Base-by-base conservation (phyloP, 2,888 invertebrate genomes). In the Apantesis nais region DNA sequence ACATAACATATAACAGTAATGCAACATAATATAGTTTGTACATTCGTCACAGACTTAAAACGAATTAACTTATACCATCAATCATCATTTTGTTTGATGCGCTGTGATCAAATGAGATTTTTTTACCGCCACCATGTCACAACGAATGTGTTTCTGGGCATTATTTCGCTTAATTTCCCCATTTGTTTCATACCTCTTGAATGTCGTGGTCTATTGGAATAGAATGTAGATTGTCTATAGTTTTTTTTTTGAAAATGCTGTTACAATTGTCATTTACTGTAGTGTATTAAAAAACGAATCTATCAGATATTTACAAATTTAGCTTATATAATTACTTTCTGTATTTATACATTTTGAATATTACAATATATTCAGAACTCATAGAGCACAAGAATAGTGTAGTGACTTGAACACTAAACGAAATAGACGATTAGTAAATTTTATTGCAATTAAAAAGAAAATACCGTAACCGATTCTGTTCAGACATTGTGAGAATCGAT, bases 41-140 rank as follows among this genome's bases (percentile, higher is more conserved):
- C 81, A 87, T 88, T 88, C 85, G 81, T 85, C 84, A 85, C 86
- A 86, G 74, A 65, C 60, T 68, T 73, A 74, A 72, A 68, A 75
- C 76, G 73, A 79, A 83, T 80, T 81, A 78, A 76, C 76, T 74
- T 65, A 44, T 71, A 62, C 74, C 87, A 91, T 91, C 90, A 86
- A 90, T 91, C 90, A 90, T 90, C 88, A 89, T 90, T 88, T 87
- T 78, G 82, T 85, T 82, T 84, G 87, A 84, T 87, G 86, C 83
- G 83, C 80, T 88, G 89, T 90, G 89, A 90, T 82, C 83, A 82
- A 82, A 82, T 80, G 88, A 83, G 87, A 85, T 90, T 90, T 89
- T 87, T 83, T 80, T 77, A 76, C 74, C 77, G 72, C 78, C 83
- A 67, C 69, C 73, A 70, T 78, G 77, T 74, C 82, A 82, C 74